Conservation (phyloP, 2,113 vertebrate species). For the Pituophis catenifer region DNA sequence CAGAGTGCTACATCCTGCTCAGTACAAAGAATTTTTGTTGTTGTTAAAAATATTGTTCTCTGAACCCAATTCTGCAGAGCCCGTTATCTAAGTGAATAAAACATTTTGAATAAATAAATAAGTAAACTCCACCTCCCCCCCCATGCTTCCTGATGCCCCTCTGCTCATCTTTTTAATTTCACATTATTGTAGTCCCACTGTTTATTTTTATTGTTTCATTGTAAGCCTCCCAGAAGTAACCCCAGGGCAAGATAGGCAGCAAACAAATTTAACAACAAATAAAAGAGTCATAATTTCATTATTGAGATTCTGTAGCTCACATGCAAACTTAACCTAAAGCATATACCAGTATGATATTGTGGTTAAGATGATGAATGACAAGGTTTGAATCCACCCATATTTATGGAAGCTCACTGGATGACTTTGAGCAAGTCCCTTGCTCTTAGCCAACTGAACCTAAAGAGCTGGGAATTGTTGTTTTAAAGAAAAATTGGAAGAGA, state of each 20-base stretch:
- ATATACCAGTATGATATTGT: neutral
- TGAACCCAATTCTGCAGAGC: neutral
- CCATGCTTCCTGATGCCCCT: neutral
- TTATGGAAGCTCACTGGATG: neutral
- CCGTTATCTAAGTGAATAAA: neutral
- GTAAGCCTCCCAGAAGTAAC: too few relatives aligned
- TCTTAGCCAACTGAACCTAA: neutral
- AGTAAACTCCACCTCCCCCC: neutral
- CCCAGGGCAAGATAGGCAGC: too few relatives aligned
- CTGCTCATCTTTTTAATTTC: neutral
- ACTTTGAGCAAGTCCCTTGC: neutral
- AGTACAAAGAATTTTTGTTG: neutral
- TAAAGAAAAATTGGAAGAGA: neutral
- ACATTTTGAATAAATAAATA: neutral
- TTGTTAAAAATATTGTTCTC: neutral
- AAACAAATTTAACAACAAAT: too few relatives aligned
- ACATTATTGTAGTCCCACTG: neutral
- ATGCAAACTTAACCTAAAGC: neutral
- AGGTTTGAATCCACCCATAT: neutral
- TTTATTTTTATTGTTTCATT: neutral
- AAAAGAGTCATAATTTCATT: neutral
- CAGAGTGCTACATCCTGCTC: neutral
- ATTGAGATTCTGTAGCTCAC: too few relatives aligned
- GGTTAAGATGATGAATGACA: neutral
- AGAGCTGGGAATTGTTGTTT: neutral